Base-by-base conservation (phyloP, 2,888 invertebrate genomes). In the Thalpophila matura region DNA sequence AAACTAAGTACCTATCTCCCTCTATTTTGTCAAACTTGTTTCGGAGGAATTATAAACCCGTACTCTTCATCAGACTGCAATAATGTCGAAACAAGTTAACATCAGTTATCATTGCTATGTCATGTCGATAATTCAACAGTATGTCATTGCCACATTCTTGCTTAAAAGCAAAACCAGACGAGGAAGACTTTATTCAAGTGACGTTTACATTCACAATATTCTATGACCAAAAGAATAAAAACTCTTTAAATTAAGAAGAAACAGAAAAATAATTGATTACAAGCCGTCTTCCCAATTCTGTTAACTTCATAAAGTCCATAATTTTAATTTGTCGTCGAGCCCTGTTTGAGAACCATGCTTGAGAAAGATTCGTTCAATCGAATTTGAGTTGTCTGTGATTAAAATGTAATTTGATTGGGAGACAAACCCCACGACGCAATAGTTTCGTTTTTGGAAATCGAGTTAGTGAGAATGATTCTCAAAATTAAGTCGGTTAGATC, bases 341-440 rank as follows among this genome's bases (percentile, higher is more conserved):
- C 14, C 4, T 16, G 5, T 31, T 53, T 6, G 18, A 24, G 6
- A 29, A 18, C 37, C 58, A 37, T 29, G 16, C 46, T 51, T n/a
- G n/a, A n/a, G n/a, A n/a, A n/a, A n/a, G n/a, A n/a, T 33, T 43
- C 33, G 24, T 42, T 35, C 24, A 67, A 33, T 38, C 46, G 18
- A n/a, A 26, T 35, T 37, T 22, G 29, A 20, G 1, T 37, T 51
- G 12, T 31, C 7, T 7, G n/a, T 72, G 40, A 73, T 53, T 64
- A 45, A 65, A 71, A 24, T 38, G 22, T 64, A 71, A 65, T 45
- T 27, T 1, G 1, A 64, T 72, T 72, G 27, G 63, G 24, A 33
- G 14, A 22, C 4, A 14, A 5, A 7, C 49, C 63, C 33, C 20
- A 20, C 14, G 18, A 33, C 33, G 33, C 6, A n/a, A 4, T 47